Percentiles rank a stretch among this genome's conserved stretches.
These are phyloP conservation scores for Heterocephalus glaber DNA, from an alignment of 2,113 vertebrate species.

Conservation along the genomic window DNA sequence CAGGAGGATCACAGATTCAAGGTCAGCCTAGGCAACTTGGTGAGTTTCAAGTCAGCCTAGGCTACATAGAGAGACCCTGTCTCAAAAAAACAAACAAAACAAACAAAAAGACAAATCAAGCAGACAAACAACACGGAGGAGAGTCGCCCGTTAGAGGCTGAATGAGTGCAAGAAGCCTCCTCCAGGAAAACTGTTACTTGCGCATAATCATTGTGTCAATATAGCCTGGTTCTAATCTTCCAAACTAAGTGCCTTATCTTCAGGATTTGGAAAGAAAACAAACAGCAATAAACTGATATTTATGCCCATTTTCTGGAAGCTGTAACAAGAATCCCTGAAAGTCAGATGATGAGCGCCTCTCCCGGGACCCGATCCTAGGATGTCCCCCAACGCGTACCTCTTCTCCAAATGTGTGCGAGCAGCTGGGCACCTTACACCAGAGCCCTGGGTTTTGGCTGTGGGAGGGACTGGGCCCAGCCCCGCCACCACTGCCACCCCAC, in stretches of 20 bases:
- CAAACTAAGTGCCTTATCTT: neutral
- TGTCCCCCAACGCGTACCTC: neutral
- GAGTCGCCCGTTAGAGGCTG: neutral
- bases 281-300: neutral
- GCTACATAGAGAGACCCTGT: neutral
- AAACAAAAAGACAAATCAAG: neutral
- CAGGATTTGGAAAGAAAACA: neutral
- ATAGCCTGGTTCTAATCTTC: neutral
- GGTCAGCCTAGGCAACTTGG: neutral
- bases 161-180: neutral
- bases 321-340: neutral
- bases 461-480: neutral
- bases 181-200: neutral
- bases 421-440: neutral
- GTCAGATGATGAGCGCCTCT: neutral
- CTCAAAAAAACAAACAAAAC: conserved; percentile 33
- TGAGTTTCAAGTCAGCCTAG: neutral
- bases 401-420: neutral
- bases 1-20: neutral
- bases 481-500: neutral
- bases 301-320: neutral
- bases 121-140: too few relatives aligned
- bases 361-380: neutral
- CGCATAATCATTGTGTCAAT: neutral
- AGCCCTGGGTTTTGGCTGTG: neutral